These are phyloP conservation scores for Belgica antarctica DNA, from an alignment of 2,888 invertebrate genomes.

Conservation along the genomic window DNA sequence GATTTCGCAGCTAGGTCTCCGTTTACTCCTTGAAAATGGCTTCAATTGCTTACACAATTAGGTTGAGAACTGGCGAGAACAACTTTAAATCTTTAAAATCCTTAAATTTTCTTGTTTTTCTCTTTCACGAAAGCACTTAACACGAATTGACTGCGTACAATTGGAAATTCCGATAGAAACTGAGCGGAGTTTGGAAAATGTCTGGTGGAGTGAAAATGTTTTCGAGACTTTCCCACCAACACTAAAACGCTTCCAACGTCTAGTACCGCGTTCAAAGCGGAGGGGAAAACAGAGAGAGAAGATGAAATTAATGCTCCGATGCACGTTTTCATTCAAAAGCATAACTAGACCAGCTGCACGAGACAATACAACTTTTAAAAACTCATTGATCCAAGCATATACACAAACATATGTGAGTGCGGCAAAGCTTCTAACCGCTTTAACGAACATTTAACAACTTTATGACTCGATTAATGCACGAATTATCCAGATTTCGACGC, in stretches of 20 bases:
- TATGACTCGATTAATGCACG: neutral
- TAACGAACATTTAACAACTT: neutral
- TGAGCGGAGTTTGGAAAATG: constrained; percentile 38
- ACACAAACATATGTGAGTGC: constrained; percentile 4
- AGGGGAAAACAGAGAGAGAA: constrained; percentile 33
- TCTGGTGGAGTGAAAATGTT: constrained; percentile 24
- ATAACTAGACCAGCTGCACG: constrained; percentile 35
- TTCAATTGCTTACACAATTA: constrained; percentile 30
- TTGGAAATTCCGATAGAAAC: constrained; percentile 44
- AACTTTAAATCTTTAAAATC: constrained; percentile 6
- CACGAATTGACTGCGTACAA: constrained; percentile 41
- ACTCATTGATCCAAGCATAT: constrained; percentile 25
- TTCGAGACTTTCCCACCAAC: constrained; percentile 2
- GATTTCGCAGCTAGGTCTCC: neutral
- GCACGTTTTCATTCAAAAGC: constrained; percentile 16
- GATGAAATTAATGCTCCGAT: neutral
- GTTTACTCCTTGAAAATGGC: neutral
- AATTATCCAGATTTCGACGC: too few species aligned
- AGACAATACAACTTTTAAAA: constrained; percentile 26
- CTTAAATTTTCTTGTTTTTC: neutral
- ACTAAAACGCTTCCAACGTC: neutral
- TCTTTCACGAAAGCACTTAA: constrained; percentile 23
- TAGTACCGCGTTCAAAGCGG: constrained; percentile 30
- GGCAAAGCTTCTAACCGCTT: neutral
- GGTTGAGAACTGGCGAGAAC: too few species aligned